phyloP scores from a whole-genome alignment of 2,797 vertebrate genomes.

The Limnodromus scolopaceus region DNA sequence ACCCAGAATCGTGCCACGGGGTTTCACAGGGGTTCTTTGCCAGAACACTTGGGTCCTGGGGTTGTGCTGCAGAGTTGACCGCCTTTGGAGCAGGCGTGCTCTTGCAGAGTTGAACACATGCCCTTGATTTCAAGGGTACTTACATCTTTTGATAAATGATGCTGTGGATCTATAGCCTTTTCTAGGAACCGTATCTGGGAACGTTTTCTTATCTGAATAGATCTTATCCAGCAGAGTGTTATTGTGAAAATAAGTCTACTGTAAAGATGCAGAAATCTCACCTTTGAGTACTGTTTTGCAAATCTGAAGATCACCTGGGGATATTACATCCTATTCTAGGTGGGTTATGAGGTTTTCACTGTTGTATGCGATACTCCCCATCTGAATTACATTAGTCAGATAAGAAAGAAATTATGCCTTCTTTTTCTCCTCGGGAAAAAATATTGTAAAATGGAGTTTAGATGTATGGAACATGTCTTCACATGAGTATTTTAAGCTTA shows the following conservation, averaged over 20 bases:
- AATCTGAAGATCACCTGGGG: neutral
- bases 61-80: neutral
- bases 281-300: neutral
- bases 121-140: neutral
- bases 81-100: neutral
- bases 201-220: neutral
- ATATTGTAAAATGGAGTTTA: neutral
- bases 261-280: neutral
- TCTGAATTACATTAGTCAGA: neutral
- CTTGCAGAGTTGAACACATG: neutral
- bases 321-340: neutral
- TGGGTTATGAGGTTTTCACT: neutral
- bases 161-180: neutral
- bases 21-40: neutral
- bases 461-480: neutral
- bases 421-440: neutral
- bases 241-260: neutral
- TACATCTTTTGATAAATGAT: neutral
- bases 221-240: neutral
- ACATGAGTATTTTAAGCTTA: neutral
- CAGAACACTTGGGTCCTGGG: neutral
- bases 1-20: neutral
- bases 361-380: neutral
- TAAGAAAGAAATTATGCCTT: neutral
- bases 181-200: rapidly evolving